Evolutionary conservation across 2,888 invertebrate species (phyloP), one percentile per base, ranked within the genome.

Genomic region (Ormyrus thymus): DNA sequence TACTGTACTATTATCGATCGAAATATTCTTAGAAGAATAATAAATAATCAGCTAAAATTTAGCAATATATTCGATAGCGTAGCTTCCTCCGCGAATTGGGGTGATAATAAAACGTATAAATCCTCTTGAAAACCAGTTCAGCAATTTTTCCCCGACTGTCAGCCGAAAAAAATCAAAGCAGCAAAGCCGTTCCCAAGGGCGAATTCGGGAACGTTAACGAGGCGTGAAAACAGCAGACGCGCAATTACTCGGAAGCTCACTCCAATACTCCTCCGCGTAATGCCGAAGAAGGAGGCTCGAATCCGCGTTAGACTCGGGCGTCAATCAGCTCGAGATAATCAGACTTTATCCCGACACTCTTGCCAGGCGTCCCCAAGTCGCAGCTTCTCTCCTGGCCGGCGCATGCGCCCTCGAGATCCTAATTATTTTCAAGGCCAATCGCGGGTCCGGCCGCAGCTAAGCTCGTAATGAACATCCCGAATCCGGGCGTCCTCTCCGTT

Each of bases 361-460:
- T 29, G 29, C 29, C 29, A 29, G 29, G 29, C 29, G 29, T 29
- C 29, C 29, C 29, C 29, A 1, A 29, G 29, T 29, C 29, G 29
- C 29, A 29, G 29, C 29, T 29, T 29, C 29, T 29, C 29, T 29
- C 29, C 29, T 29, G 29, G 29, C 29, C 50, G 46, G 7, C 53
- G 48, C 59, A 69, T 62, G 62, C 43, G n/a, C 13, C 53, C 29
- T 8, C n/a, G 51, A n/a, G 65, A 59, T 9, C 58, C 59, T 65
- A 65, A 71, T 77, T 77, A 69, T 77, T 71, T 59, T 77, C 77
- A 64, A 66, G 65, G 77, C 71, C 71, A 77, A 66, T 71, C 66
- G 59, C 65, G 59, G 59, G 59, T 65, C 77, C 69, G 9, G 48
- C 29, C 29, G 29, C 29, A 29, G 29, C 29, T 29, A 29, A 29